Evolutionary conservation across 2,888 invertebrate genomes (phyloP).

Genomic region (Clanis bilineata): DNA sequence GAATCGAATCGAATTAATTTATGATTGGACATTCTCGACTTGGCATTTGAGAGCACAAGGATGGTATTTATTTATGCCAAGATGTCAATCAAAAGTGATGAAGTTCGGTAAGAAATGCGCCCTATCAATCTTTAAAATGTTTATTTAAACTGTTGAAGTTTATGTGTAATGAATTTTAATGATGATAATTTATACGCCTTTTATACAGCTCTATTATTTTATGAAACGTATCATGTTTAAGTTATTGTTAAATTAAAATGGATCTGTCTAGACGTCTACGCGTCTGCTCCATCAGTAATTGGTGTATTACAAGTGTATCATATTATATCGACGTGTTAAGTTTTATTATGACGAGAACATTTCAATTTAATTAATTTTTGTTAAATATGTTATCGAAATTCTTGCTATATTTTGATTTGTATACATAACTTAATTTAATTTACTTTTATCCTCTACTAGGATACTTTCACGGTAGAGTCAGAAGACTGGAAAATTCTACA

Average conservation of each 20-base stretch:
- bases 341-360: not conserved
- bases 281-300: not conserved
- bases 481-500: too few relatives aligned
- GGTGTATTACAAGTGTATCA: not conserved
- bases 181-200: not conserved
- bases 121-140: not conserved
- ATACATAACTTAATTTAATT: too few relatives aligned
- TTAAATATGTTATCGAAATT: not conserved
- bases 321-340: not conserved
- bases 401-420: not conserved
- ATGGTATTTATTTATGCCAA: not conserved
- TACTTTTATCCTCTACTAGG: too few relatives aligned
- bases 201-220: not conserved
- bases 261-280: slow-evolving; percentile 1
- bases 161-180: not conserved
- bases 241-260: not conserved
- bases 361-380: not conserved
- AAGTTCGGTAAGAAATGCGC: not conserved
- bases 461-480: too few relatives aligned
- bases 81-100: not conserved
- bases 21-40: too few relatives aligned
- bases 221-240: not conserved
- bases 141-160: not conserved
- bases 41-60: not conserved
- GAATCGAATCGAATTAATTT: too few relatives aligned